These are phyloP conservation scores for Camponotus vicinus DNA, from an alignment of 1,140 invertebrate genomes.

Conservation along the genomic window DNA sequence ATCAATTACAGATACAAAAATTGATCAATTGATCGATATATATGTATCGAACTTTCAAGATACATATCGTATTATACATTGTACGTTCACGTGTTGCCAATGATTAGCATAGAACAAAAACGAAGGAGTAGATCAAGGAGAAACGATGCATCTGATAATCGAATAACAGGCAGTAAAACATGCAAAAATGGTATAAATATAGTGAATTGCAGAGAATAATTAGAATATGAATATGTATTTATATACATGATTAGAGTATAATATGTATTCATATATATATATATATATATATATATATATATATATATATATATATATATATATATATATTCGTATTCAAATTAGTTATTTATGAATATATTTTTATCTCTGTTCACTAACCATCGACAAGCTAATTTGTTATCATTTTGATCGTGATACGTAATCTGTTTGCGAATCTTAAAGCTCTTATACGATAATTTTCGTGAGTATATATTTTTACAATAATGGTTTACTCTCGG, in stretches of 20 bases:
- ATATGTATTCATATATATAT: too few species aligned
- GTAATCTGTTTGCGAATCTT: neutral
- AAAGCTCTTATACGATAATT: neutral
- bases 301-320: too few species aligned
- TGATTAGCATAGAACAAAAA: slow-evolving; percentile 42
- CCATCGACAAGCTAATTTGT: too few species aligned
- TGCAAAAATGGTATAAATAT: slow-evolving; percentile 1
- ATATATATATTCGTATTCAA: neutral
- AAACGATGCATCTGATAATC: slow-evolving; percentile 6
- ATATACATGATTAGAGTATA: too few species aligned
- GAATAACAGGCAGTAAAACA: neutral
- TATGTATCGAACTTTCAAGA: too few species aligned
- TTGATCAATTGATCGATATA: neutral
- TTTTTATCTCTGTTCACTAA: slow-evolving; percentile 10
- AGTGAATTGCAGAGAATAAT: neutral
- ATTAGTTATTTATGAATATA: neutral
- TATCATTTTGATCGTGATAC: too few species aligned
- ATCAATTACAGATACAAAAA: neutral
- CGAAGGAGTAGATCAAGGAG: slow-evolving; percentile 20
- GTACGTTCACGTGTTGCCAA: neutral
- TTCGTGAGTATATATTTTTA: slow-evolving; percentile 35
- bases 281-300: too few species aligned
- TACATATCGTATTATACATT: neutral
- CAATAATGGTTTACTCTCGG: neutral
- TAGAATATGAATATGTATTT: neutral